Base-by-base conservation (phyloP, 2,888 invertebrate species). In the Scrobipalpa atriplicella region DNA sequence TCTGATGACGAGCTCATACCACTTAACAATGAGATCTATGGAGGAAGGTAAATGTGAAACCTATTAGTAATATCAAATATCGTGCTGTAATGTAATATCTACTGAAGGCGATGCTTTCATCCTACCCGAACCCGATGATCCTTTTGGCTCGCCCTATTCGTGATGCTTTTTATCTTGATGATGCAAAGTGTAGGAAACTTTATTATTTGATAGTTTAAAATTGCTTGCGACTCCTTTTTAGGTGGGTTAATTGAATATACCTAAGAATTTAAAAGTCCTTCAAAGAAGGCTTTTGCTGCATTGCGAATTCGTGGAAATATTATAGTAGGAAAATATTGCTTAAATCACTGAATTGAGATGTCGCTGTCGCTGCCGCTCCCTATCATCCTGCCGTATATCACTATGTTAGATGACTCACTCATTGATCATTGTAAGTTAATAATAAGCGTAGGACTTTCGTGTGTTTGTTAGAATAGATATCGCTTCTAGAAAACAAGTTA, bases 1-100 rank as follows among this genome's bases (percentile, higher is more conserved):
- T 96, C 97, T 51, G 97, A 97, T 87, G 98, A 98, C 81, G 97
- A 98, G 90, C 96, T 96, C 79, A 95, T 96, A 72, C 98, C 98
- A 71, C 94, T 97, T 80, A 96, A 96, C 72, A 96, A 96, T 81
- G 97, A 97, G 82, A 97, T 97, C 80, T 98, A 98, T 84, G 96
- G 97, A 73, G 98, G 97, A 93, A 97, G 98, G 98, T 98, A 54
- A 64, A 11, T 7, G 1, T 8, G 11, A 58, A 16, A 6, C 38
- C 36, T 19, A 21, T 5, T 29, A 2, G 29, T 29, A 29, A 5
- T 29, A 29, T 5, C 29, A n/a, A n/a, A n/a, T n/a, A n/a, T n/a
- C n/a, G n/a, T n/a, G n/a, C n/a, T n/a, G n/a, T n/a, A n/a, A n/a
- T n/a, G n/a, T n/a, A n/a, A n/a, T n/a, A n/a, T n/a, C n/a, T n/a